Evolutionary conservation across 2,113 vertebrate species (phyloP), one percentile per base, ranked within the genome.

Genomic region (Chaetops frenatus): DNA sequence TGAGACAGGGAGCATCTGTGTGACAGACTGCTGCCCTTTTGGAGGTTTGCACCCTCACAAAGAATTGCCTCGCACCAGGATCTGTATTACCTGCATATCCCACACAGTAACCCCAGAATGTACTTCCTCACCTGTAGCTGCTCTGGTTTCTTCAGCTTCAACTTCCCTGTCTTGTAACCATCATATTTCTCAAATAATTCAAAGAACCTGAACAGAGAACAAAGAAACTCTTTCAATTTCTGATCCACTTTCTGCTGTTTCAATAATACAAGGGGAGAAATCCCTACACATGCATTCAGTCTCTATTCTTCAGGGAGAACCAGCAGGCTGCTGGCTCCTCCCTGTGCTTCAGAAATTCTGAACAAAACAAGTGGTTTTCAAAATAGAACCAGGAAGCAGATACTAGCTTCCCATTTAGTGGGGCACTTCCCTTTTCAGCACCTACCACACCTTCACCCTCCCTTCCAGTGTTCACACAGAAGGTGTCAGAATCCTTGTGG

Each of bases 121-220:
- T 24, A 44, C 11, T 61, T 70, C 44, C 93, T 97, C 94, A 99
- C 99, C 99, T 99, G 99, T 33, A 99, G 98, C 85, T 99, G 99
- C 94, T 99, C 99, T 1, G 99, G 99, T 89, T 98, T 99, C 97
- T 99, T 99, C 77, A 99, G 98, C 95, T 99, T 99, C 95, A 99
- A 96, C 92, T 99, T 99, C 88, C 99, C 99, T 4, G 99, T 99
- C 97, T 99, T 99, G 96, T 99, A 99, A 58, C 99, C 99, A 57
- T 98, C 99, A 20, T 99, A 99, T 96, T 99, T 99, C 92, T 99
- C 98, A 98, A 99, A 99, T 19, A 99, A 97, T 57, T 98, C 98
- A 96, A 99, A 99, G 97, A 99, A 99, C 98, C 99, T 99, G 95
- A 50, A 92, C 29, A 85, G 61, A 90, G 24, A 97, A 96, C 36